Base-by-base conservation (phyloP, 1,140 invertebrate genomes). In the Penaeus chinensis region DNA sequence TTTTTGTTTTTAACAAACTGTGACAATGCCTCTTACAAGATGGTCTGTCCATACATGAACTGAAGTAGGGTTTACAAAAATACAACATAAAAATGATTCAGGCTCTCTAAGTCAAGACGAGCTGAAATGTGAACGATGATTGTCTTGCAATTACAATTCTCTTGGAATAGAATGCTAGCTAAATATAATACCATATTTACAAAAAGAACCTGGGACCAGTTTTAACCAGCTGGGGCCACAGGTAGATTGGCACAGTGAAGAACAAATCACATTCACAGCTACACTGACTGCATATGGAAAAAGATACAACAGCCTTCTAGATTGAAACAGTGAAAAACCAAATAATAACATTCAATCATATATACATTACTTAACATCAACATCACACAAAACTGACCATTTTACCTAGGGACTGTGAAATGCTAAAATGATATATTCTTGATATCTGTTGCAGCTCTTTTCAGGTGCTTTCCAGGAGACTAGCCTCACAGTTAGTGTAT, bases 251-350 rank as follows among this genome's bases (percentile, higher is more conserved):
- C 87, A 88, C 87, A 88, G 81, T 88, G 81, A 88, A 88, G 81
- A 88, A 88, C 87, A 88, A 88, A 88, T 88, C 87, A 88, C 87
- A 84, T 84, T 76, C 87, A 88, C 87, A 84, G 82, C 74, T 88
- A 84, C 81, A 88, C 78, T 77, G 80, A 88, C 87, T 88, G 87
- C 87, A 66, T 88, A 84, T 84, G 87, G 87, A 88, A 84, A 85
- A 54, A 84, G 69, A 79, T 47, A 83, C 81, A 88, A 88, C 87
- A 88, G 87, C 81, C 69, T 88, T 88, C 61, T 66, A 84, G 87
- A 66, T 78, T 84, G 74, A 88, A 81, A 88, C 81, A 88, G 81
- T 88, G 87, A 88, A 88, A 86, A 88, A 88, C 24, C 61, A 83
- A 77, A 88, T 69, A 65, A 87, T 88, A 84, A 84, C 82, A 84